Evolutionary conservation across 1,140 invertebrate genomes (phyloP), one percentile per base, ranked within the genome.

Genomic region (Drosophila carrolli): DNA sequence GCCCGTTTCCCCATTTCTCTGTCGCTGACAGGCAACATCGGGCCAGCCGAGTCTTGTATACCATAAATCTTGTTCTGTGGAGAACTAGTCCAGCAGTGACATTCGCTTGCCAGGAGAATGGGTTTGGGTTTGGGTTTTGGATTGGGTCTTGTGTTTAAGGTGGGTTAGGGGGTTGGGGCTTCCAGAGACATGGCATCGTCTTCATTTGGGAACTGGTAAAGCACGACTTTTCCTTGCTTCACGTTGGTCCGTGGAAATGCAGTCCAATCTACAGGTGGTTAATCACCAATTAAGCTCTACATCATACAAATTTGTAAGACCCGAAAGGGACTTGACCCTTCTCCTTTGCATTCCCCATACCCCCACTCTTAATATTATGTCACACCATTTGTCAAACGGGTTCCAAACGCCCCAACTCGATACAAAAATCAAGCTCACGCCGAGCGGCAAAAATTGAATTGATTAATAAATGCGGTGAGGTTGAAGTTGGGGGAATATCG

Each of bases 241-340:
- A 9, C 6, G 48, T 11, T 56, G 53, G 23, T 46, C 27, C 60
- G n/a, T 62, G 50, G 62, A 63, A 78, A 88, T 88, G 83, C 83
- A 82, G 70, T 72, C 75, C 72, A 70, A 86, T 74, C 86, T 90
- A 83, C 88, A 90, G 86, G 86, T 90, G 86, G 86, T 83, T 90
- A 90, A 90, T 90, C 86, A 90, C 86, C 86, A 90, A 90, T 90
- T 90, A 90, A 90, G 82, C 86, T 66, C 81, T 83, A 90, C 86
- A 90, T 90, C 78, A 80, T 83, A 86, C 79, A 81, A 90, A 90
- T 90, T 90, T 90, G 86, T 90, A 81, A 63, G 71, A 60, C 14
- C 48, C 54, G n/a, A 70, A 60, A 67, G 66, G 41, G 32, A 59
- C 55, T 65, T 62, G 72, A 79, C 73, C 76, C 83, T 65, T 76